These are phyloP conservation scores for Parnassius smintheus DNA, from an alignment of 2,888 invertebrate genomes.

Conservation along the genomic window DNA sequence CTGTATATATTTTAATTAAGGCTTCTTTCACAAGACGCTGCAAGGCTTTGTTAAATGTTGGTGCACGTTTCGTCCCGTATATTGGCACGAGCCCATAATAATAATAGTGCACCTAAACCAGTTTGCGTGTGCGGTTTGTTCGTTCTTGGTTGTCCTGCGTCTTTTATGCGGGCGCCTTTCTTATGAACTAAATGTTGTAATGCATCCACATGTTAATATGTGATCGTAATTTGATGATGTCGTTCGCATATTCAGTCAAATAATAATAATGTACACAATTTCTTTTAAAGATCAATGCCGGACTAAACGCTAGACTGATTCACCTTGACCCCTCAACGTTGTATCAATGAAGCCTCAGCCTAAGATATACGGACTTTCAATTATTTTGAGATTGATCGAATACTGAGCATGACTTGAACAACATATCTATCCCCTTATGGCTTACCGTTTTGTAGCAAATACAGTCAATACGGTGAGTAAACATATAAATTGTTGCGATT, in stretches of 20 bases:
- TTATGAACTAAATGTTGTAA: constrained; percentile 54
- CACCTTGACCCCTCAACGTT: constrained; percentile 66
- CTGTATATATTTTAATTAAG: constrained; percentile 67
- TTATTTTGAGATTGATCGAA: constrained; percentile 65
- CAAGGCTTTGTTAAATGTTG: constrained; percentile 60
- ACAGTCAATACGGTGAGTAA: neutral
- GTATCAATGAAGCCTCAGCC: constrained; percentile 47
- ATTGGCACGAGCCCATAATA: constrained; percentile 80
- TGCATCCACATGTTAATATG: constrained; percentile 43
- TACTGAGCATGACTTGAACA: constrained; percentile 37
- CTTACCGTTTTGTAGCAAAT: neutral
- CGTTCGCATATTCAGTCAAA: constrained; percentile 7
- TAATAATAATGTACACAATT: constrained; percentile 3
- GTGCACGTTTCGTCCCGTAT: constrained; percentile 66
- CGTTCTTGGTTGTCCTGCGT: constrained; percentile 73
- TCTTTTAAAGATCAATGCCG: constrained; percentile 3
- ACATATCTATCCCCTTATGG: neutral
- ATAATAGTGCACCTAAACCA: constrained; percentile 79
- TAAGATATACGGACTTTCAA: constrained; percentile 53
- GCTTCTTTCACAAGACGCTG: constrained; percentile 37
- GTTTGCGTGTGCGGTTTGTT: constrained; percentile 76
- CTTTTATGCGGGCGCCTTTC: constrained; percentile 70
- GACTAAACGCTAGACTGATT: constrained; percentile 46
- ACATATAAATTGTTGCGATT: no score
- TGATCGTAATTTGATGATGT: constrained; percentile 33